Conservation (phyloP, 2,113 vertebrate genomes). For the Turdus rufiventris region DNA sequence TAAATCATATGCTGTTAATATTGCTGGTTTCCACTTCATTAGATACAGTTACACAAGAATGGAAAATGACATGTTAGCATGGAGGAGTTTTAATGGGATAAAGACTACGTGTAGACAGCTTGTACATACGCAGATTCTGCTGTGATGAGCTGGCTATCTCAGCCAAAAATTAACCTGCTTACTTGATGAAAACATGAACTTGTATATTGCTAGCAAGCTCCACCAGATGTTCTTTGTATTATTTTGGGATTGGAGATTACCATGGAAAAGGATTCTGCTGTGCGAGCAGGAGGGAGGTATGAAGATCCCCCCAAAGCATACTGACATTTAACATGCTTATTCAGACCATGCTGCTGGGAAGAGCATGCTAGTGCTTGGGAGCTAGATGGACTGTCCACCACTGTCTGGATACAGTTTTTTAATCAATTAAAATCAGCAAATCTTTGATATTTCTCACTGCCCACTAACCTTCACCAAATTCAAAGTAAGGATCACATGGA, state of each 20-base stretch:
- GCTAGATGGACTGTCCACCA: not conserved
- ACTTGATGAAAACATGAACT: not conserved
- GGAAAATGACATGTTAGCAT: not conserved
- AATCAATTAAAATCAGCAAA: not conserved
- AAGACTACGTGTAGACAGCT: not conserved
- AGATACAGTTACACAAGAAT: not conserved
- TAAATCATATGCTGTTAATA: not conserved
- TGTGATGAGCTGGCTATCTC: not conserved
- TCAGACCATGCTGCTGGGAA: not conserved
- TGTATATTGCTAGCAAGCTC: not conserved
- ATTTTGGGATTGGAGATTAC: not conserved
- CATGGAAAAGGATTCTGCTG: not conserved
- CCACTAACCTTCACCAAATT: not conserved
- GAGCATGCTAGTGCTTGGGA: fast-evolving
- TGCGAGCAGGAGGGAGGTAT: not conserved
- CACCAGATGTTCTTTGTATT: not conserved
- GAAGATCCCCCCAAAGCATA: not conserved
- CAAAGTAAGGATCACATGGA: not conserved
- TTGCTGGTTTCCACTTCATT: not conserved
- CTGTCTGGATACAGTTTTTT: not conserved
- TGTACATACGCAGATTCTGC: not conserved
- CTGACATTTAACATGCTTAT: not conserved
- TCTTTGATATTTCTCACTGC: not conserved
- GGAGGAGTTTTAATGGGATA: not conserved
- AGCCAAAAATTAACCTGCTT: not conserved